Conservation (phyloP, 2,113 vertebrate species). For the Tragelaphus imberbis region DNA sequence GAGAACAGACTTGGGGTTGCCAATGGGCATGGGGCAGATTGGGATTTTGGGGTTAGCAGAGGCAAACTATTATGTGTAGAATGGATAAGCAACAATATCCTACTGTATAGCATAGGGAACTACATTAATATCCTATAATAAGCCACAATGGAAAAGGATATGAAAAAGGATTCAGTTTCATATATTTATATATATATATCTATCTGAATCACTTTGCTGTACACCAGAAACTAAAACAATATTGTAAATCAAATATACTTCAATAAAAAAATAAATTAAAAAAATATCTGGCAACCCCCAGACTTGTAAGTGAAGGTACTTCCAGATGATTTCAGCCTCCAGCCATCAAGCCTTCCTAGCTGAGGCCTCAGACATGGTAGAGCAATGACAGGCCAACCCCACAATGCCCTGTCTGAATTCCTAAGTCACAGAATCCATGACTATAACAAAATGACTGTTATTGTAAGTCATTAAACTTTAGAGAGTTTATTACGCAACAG, state of each 20-base stretch:
- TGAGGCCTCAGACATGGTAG: neutral
- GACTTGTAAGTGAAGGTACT: neutral
- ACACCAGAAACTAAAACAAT: neutral
- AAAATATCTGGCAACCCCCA: neutral
- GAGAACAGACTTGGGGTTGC: neutral
- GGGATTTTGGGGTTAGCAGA: neutral
- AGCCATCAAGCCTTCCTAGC: neutral
- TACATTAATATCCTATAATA: neutral
- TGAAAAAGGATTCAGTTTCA: neutral
- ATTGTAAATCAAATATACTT: neutral
- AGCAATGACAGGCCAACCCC: neutral
- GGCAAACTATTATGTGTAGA: neutral
- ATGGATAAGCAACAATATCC: neutral
- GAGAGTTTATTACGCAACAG: neutral
- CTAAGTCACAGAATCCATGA: neutral
- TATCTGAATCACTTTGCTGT: neutral
- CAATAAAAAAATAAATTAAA: neutral
- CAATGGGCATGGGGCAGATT: neutral
- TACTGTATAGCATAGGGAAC: neutral
- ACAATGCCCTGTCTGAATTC: neutral
- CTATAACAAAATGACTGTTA: neutral
- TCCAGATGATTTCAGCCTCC: neutral
- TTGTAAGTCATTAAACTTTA: neutral
- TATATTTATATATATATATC: neutral
- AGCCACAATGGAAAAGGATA: neutral